Conservation (phyloP, 1,140 invertebrate genomes). For the Sminthurinus signatus region DNA sequence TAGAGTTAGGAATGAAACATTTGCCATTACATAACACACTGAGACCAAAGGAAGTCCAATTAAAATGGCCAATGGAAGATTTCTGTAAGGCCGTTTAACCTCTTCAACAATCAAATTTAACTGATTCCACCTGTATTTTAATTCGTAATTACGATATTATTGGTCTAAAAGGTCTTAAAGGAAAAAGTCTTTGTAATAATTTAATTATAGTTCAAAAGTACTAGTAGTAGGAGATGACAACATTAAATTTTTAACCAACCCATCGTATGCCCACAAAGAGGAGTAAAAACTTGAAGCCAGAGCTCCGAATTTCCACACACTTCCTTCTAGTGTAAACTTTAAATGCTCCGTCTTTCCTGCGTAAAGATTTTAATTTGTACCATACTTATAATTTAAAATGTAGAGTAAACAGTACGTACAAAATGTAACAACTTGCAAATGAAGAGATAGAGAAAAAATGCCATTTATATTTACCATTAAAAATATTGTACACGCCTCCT, state of each 20-base stretch:
- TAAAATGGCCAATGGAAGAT: conserved; percentile 64
- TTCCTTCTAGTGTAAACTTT: conserved; percentile 5
- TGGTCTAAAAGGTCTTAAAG: no score
- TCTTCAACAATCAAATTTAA: conserved; percentile 62
- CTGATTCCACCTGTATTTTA: conserved; percentile 52
- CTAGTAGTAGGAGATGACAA: no score
- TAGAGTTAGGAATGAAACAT: conserved; percentile 86
- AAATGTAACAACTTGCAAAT: neutral
- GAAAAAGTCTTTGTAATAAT: no score
- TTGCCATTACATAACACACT: conserved; percentile 79
- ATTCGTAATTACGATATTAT: no score
- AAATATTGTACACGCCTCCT: no score
- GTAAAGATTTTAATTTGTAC: neutral
- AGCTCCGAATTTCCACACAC: conserved; percentile 1
- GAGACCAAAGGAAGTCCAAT: conserved; percentile 84
- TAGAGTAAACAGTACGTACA: neutral
- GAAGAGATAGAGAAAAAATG: neutral
- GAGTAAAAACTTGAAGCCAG: conserved; percentile 58
- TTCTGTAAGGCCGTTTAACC: conserved; percentile 59
- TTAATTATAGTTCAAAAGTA: no score
- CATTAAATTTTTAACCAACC: no score
- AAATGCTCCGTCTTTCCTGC: conserved; percentile 15
- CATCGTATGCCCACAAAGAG: conserved; percentile 52
- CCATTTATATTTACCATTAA: neutral
- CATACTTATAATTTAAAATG: neutral